Evolutionary conservation across 2,113 vertebrate genomes (phyloP), one percentile per base, ranked within the genome.

Genomic region (Syngnathus floridae): DNA sequence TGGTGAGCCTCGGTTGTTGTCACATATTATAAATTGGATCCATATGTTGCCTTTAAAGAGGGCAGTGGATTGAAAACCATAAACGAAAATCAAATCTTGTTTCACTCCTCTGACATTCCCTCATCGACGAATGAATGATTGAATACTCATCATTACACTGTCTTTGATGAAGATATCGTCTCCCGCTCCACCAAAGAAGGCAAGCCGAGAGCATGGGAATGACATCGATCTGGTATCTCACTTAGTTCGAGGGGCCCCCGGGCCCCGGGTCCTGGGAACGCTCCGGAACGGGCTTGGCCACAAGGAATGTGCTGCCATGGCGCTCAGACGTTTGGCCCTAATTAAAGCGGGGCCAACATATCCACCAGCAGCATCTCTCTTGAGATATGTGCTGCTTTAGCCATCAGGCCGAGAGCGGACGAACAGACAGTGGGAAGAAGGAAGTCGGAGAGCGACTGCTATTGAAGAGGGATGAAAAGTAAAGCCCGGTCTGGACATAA

Each of bases 311-410:
- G 76, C 81, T 82, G 84, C 85, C 83, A 86, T 82, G 85, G 86
- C 81, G 78, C 83, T 87, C 87, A 88, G 85, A 87, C 84, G 65
- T 80, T 90, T 89, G 89, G 90, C 87, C 82, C 80, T 13, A 88
- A 85, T 88, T 86, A 89, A 91, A 88, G 82, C 80, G 77, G 82
- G 84, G 85, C 81, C 77, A 87, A 81, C 77, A 73, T 79, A 89
- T 89, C 84, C 86, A 90, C 69, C 81, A 84, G 85, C 81, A 70
- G 80, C 82, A 76, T 86, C 78, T 84, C 89, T 87, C 88, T 70
- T 64, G 88, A 85, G 91, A 87, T 82, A 82, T 78, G 67, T 73
- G 73, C 90, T 91, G 91, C 87, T 92, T 91, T 90, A 85, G 80
- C 89, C 85, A 92, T 91, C 90, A 91, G 79, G 74, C 49, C 66